phyloP scores from a whole-genome alignment of 1,140 invertebrate genomes.

The Drosophila kohkoa region DNA sequence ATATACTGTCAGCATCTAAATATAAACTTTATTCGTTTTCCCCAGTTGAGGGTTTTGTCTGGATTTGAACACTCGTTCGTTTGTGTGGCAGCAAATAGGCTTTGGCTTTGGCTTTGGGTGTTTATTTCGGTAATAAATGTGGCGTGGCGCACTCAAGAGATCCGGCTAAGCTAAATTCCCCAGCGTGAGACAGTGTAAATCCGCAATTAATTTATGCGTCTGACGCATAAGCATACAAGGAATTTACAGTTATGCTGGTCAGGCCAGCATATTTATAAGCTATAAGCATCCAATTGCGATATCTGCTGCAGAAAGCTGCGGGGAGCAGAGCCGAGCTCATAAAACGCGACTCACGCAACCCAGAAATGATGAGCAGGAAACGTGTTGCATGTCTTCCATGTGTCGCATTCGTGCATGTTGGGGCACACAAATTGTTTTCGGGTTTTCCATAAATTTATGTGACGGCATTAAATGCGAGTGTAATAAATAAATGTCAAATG shows the following conservation, averaged over 20 bases:
- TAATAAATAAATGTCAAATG: slow-evolving; percentile 66
- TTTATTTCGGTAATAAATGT: slow-evolving; percentile 46
- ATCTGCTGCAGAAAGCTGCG: background rate
- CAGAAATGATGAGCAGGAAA: slow-evolving; percentile 58
- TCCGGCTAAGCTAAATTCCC: slow-evolving; percentile 15
- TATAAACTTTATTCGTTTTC: slow-evolving; percentile 3
- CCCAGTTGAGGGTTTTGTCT: slow-evolving; percentile 1
- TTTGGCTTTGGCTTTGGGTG: slow-evolving; percentile 16
- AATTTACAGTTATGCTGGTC: slow-evolving; percentile 42
- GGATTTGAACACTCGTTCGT: background rate
- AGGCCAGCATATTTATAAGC: background rate
- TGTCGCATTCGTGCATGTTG: slow-evolving; percentile 25
- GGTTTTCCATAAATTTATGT: slow-evolving; percentile 70
- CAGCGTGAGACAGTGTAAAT: slow-evolving; percentile 52
- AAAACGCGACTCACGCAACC: slow-evolving; percentile 49
- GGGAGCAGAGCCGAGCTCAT: slow-evolving; percentile 33
- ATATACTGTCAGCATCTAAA: background rate
- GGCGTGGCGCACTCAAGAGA: slow-evolving; percentile 9
- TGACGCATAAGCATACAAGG: slow-evolving; percentile 38
- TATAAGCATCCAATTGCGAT: slow-evolving; percentile 7
- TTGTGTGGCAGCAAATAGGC: slow-evolving; percentile 28
- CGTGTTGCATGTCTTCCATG: slow-evolving; percentile 63
- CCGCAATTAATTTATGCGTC: slow-evolving; percentile 66
- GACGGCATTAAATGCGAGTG: slow-evolving; percentile 52
- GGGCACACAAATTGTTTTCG: slow-evolving; percentile 62